Base-by-base conservation (phyloP, 2,113 vertebrate species). In the Cyanoramphus novaezelandiae region DNA sequence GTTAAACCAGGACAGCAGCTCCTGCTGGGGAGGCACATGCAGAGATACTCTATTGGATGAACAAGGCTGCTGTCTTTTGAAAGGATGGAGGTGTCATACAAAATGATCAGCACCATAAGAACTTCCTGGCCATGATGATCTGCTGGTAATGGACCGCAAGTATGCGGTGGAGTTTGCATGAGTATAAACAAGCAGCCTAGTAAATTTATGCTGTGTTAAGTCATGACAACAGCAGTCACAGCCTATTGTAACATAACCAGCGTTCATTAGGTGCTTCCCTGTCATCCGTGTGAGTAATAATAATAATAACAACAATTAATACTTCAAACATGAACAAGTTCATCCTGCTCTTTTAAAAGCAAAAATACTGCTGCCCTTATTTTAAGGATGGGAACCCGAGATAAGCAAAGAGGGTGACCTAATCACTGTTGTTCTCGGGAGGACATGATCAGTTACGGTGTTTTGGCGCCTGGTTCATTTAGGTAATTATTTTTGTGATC, bases 401-500 rank as follows among this genome's bases (percentile, higher is more conserved):
- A 95, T 95, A 94, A 96, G 90, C 50, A 50, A 83, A 60, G 29
- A 88, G 35, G 71, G 33, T 93, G 86, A 96, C 80, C 76, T 96
- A 95, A 96, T 95, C 64, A 4, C 59, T 96, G 92, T 93, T 96
- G 8, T 75, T 92, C 89, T 89, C 10, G n/a, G 60, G 81, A 84
- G 47, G 50, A 75, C 86, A 44, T 0, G 17, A 87, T 92, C 81
- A 11, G 84, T 87, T 86, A 49, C 0, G 5, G 83, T 89, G 77
- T 91, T 95, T 75, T n/a, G 94, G 86, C 2, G 1, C 91, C 92
- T 85, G 70, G 27, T 41, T 95, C 81, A 72, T 72, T 89, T 79
- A 76, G 89, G 84, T 93, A 97, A 97, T 97, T 96, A 82, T 60
- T 96, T 95, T 79, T 89, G 81, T n/a, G 84, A 95, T 79, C 93